Base-by-base conservation (phyloP, 1,140 invertebrate genomes). In the Drosophila mojavensis region DNA sequence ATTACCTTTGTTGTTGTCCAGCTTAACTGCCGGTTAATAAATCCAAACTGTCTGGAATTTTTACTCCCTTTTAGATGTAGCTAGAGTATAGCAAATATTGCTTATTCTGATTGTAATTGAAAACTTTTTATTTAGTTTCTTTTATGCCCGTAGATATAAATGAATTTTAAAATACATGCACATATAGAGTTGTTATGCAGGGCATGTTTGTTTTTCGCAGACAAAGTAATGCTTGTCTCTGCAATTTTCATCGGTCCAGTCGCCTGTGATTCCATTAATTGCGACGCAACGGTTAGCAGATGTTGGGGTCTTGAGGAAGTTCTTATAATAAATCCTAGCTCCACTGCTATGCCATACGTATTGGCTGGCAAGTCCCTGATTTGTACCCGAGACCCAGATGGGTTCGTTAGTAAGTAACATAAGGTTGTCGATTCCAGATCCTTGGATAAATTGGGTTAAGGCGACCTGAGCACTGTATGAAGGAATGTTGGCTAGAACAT, bases 211-310 rank as follows among this genome's bases (percentile, higher is more conserved):
- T n/a, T 4, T 5, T 48, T 63, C 59, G 20, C 72, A 75, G 0
- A 75, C 15, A n/a, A 75, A 75, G 30, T 69, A 69, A 15, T 43
- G 66, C 24, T 9, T 9, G 3, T 63, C 43, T 5, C 17, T 48
- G 17, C 72, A 75, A 7, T 58, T 47, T 0, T 28, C 33, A 20
- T 33, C 28, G 3, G 36, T 41, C 65, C 65, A 75, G 9, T 11
- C 11, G 1, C 61, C 47, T 2, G 26, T 56, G 36, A 51, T 4
- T 15, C 11, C 60, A 17, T 28, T 41, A 11, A 61, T 51, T 9
- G 33, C 51, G 17, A 56, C 13, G 30, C 61, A 53, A 6, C 56
- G 24, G n/a, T 17, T 50, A 5, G 20, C 43, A 13, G 4, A 0
- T 9, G 5, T 5, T 58, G 15, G 15, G 17, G 28, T 33, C 15